Evolutionary conservation across 2,888 invertebrate genomes (phyloP).

Genomic region (Galerucella pusilla): DNA sequence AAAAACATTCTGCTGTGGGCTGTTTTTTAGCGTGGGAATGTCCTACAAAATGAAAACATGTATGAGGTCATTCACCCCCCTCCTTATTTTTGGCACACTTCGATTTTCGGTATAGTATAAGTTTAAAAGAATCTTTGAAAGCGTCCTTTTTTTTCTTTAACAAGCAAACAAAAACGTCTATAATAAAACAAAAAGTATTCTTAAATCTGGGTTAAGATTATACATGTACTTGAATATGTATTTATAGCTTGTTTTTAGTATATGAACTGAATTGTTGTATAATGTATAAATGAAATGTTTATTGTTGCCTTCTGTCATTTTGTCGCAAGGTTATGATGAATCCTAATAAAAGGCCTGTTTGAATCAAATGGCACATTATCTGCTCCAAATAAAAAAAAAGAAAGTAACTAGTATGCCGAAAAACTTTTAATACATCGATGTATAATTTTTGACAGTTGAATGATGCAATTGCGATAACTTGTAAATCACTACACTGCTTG

Average conservation of each 20-base stretch:
- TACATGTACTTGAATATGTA: not conserved
- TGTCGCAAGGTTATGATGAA: slow-evolving; percentile 1
- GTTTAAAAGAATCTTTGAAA: slow-evolving; percentile 12
- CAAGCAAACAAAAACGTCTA: slow-evolving; percentile 17
- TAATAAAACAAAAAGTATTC: slow-evolving; percentile 12
- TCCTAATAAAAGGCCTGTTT: not conserved
- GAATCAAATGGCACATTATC: slow-evolving; percentile 5
- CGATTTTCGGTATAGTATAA: slow-evolving; percentile 15
- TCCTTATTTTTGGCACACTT: slow-evolving; percentile 19
- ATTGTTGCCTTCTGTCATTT: not conserved
- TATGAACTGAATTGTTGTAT: not conserved
- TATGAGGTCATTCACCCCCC: slow-evolving; percentile 15
- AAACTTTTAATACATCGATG: not conserved
- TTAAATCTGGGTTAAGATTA: slow-evolving; percentile 14
- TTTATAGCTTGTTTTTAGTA: slow-evolving; percentile 6
- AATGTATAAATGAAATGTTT: slow-evolving; percentile 1
- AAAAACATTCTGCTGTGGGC: slow-evolving; percentile 8
- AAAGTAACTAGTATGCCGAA: not conserved
- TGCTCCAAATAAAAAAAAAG: not conserved
- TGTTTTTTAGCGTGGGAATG: slow-evolving; percentile 20
- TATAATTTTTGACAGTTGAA: slow-evolving; percentile 1
- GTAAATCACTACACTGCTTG: not conserved
- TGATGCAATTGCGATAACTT: not conserved
- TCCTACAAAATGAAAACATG: slow-evolving; percentile 12
- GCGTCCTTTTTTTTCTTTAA: slow-evolving; percentile 1